Evolutionary conservation across 1,140 invertebrate species (phyloP), one percentile per base, ranked within the genome.

Genomic region (Caenorhabditis remanei): DNA sequence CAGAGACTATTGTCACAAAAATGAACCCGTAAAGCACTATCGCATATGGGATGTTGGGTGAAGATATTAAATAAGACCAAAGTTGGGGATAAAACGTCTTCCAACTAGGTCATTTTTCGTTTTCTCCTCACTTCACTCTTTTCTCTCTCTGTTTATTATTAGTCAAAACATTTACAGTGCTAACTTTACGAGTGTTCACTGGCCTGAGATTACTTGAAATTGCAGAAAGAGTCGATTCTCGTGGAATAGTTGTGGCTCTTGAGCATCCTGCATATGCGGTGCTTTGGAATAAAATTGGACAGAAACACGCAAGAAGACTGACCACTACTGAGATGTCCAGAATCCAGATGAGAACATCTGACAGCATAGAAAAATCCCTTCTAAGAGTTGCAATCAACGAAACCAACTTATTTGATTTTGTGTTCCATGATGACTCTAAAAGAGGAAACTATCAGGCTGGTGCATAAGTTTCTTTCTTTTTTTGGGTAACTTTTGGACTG

Each of bases 361-460:
- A 89, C 63, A 58, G 41, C 5, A 84, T 89, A 2, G 88, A 90
- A 84, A 89, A 83, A 58, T 87, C 88, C 2, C 61, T 90, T 3
- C 86, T 79, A 4, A 67, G 87, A 58, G 40, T 90, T 19, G 86
- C 88, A 6, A 82, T 84, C 8, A 88, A 83, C 56, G 88, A 89
- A 41, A 86, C 89, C 11, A 89, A 88, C 67, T 87, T 88, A 16
- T 90, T 90, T 71, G 89, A 90, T 46, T 90, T 90, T 85, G 86
- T 90, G 8, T 88, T 90, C 53, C 40, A 89, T 85, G 84, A 90
- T 85, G 89, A 90, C 48, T 79, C 86, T n/a, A 87, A 89, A 79
- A 24, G 87, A 43, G 55, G n/a, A n/a, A n/a, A n/a, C n/a, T n/a
- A n/a, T n/a, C n/a, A n/a, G n/a, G n/a, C n/a, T n/a, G n/a, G n/a